Evolutionary conservation across 2,888 invertebrate genomes (phyloP), one percentile per base, ranked within the genome.

Genomic region (Thymelicus lineola): DNA sequence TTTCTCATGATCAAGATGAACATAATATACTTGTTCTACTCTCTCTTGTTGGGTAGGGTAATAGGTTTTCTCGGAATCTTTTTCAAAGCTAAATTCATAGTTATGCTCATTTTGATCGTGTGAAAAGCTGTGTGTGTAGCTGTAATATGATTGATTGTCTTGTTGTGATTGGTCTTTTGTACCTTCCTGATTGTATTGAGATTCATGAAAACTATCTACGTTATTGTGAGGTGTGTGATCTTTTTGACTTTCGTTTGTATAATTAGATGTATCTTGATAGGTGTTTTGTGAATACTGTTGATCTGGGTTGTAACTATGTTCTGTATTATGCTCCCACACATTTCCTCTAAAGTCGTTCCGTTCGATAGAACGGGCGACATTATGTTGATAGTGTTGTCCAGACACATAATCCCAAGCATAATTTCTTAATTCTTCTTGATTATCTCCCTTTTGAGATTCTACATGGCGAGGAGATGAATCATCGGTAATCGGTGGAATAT

Each of bases 341-440:
- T 64, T 70, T 42, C 28, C 64, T 64, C 53, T 59, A 14, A 64
- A 70, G 38, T 64, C 69, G 42, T 15, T 20, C n/a, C 50, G 50
- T 70, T 70, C 57, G 50, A 53, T 42, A 14, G 62, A 61, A 17
- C 42, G 60, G 36, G 45, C 62, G 28, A 42, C 58, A 57, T 65
- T 60, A 20, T 35, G 20, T 15, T 53, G 67, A 61, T 77, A 70
- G 36, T 80, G 74, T 55, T 74, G 75, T 42, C 76, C 65, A 17
- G 73, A 73, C 69, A 81, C 82, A 75, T 88, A 84, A 66, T 88
- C 84, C 90, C 90, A 90, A 15, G 82, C 89, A 75, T 88, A 86
- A 74, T 86, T 84, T 78, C 87, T 87, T 46, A 90, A 79, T 73
- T 88, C 86, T 73, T 84, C 84, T 35, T 79, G 80, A 75, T 85